These are phyloP conservation scores for Noctuana brunneofusca DNA, from an alignment of 2,888 invertebrate genomes.

Conservation along the genomic window DNA sequence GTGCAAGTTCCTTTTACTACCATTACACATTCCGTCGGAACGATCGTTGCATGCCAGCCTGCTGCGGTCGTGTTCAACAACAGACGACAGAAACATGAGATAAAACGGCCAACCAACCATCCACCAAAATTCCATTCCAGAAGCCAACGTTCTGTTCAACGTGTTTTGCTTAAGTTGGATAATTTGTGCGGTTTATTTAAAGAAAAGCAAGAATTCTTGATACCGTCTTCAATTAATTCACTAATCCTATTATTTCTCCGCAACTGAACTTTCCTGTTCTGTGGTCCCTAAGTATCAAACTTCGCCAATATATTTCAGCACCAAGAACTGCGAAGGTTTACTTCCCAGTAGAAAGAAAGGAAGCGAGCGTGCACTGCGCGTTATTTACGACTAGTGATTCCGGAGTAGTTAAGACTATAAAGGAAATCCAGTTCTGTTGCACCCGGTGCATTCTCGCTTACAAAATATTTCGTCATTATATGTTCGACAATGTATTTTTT, in stretches of 20 bases:
- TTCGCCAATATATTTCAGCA: constrained; percentile 42
- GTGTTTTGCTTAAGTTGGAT: constrained; percentile 20
- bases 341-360: constrained; percentile 64
- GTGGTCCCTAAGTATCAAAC: constrained; percentile 37
- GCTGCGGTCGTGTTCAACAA: constrained; percentile 60
- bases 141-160: constrained; percentile 41
- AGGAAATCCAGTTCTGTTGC: constrained; percentile 63
- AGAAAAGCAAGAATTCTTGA: not conserved
- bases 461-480: constrained; percentile 12
- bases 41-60: constrained; percentile 61
- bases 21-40: constrained; percentile 67
- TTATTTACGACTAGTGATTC: constrained; percentile 77
- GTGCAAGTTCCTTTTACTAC: constrained; percentile 34
- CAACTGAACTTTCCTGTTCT: constrained; percentile 31
- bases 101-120: constrained; percentile 51
- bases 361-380: constrained; percentile 64
- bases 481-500: not conserved
- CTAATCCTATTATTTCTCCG: constrained; percentile 29
- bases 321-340: constrained; percentile 54
- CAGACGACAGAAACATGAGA: constrained; percentile 58
- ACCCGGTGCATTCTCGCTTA: constrained; percentile 46
- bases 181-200: constrained; percentile 3
- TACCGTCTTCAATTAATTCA: constrained; percentile 23
- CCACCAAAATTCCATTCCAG: constrained; percentile 63
- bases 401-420: constrained; percentile 59